Base-by-base conservation (phyloP, 2,888 invertebrate genomes). In the Hanleya hanleyi region DNA sequence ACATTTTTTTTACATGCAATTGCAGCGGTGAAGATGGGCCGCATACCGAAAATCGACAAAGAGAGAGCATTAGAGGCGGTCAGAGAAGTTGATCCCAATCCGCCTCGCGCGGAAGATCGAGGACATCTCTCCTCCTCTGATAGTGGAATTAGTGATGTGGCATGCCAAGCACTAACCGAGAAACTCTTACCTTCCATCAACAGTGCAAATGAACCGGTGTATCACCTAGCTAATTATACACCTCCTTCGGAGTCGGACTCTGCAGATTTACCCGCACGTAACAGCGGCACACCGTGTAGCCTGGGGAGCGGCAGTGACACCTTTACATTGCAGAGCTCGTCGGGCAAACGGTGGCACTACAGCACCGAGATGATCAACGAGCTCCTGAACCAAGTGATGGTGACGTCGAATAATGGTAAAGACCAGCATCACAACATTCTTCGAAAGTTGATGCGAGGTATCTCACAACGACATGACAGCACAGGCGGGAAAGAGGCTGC, bases 1-100 rank as follows among this genome's bases (percentile, higher is more conserved):
- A n/a, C n/a, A n/a, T n/a, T n/a, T n/a, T n/a, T n/a, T n/a, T n/a
- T n/a, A n/a, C n/a, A n/a, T n/a, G n/a, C n/a, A n/a, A n/a, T 82
- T 81, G 33, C 80, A 89, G 89, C 88, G 68, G 88, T 89, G 1
- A 88, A 88, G 74, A 90, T 90, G 90, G 90, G 90, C 6, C 81
- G 89, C 32, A 89, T 89, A 61, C 89, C 90, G 6, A 89, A 90
- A 73, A 79, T 87, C 6, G 86, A 88, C 50, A 90, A 88, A 77
- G 88, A 89, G 67, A 80, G 84, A 38, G 89, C 89, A 1, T 70
- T 89, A 65, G 83, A 83, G 50, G 83, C 75, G 32, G 77, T 73
- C 6, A 22, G 57, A 1, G 18, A 18, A 47, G 7, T 22, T 7
- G n/a, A 47, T 18, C 3, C n/a, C 1, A 22, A 4, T 2, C n/a